These are phyloP conservation scores for Ditylenchus weischeri DNA, from an alignment of 2,888 invertebrate species.

Conservation along the genomic window DNA sequence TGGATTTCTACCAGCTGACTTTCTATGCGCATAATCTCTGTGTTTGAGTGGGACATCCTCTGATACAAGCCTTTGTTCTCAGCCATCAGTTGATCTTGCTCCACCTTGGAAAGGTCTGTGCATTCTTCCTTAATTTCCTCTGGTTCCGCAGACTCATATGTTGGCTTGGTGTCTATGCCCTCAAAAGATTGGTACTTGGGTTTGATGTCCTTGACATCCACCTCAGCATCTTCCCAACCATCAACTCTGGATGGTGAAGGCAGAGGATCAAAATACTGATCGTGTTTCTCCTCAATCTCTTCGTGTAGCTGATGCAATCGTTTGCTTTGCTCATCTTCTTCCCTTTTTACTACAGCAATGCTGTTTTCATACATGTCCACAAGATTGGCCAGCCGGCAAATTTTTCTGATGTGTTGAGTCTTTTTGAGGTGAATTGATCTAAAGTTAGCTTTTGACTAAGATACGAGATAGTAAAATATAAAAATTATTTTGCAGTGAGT, in stretches of 20 bases:
- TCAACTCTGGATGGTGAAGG: slow-evolving; percentile 4
- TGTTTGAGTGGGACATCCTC: slow-evolving; percentile 30
- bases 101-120: slow-evolving; percentile 13
- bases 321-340: slow-evolving; percentile 29
- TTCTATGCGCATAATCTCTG: slow-evolving; percentile 59
- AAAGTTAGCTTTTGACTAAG: neutral
- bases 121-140: neutral
- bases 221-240: slow-evolving; percentile 18
- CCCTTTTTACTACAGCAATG: slow-evolving; percentile 24
- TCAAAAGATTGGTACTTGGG: no score
- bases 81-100: slow-evolving; percentile 33
- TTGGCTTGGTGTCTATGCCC: neutral
- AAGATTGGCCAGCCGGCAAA: slow-evolving; percentile 40
- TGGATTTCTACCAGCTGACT: slow-evolving; percentile 89
- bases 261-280: slow-evolving; percentile 1
- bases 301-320: slow-evolving; percentile 14
- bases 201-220: neutral
- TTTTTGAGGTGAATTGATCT: slow-evolving; percentile 36
- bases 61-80: slow-evolving; percentile 36
- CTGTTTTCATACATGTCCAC: slow-evolving; percentile 36
- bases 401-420: slow-evolving; percentile 28
- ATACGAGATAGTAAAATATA: no score
- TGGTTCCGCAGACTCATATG: neutral
- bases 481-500: neutral
- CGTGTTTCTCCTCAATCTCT: slow-evolving; percentile 17